Conservation (phyloP, 2,888 invertebrate species). For the Pseudococcus viburni region DNA sequence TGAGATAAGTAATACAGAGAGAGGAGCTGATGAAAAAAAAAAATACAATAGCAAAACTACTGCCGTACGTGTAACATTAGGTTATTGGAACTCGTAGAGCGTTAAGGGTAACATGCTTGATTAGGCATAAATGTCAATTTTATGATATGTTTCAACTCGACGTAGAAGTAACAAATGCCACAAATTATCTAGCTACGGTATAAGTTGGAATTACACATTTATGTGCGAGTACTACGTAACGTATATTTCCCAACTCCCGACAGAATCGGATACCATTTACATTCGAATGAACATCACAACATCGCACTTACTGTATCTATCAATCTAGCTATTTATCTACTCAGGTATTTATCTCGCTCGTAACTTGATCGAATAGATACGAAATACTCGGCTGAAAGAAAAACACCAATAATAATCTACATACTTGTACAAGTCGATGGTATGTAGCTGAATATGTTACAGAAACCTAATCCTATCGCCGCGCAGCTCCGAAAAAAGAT, state of each 20-base stretch:
- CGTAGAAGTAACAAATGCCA: constrained; percentile 32
- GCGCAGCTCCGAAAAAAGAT: neutral
- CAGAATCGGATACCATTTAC: constrained; percentile 2
- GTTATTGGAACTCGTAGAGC: neutral
- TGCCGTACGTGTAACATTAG: neutral
- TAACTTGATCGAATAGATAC: neutral
- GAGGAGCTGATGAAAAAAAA: neutral
- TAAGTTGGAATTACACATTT: neutral
- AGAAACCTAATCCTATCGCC: neutral
- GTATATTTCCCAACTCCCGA: neutral
- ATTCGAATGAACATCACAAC: constrained; percentile 7
- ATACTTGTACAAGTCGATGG: neutral
- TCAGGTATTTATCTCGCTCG: neutral
- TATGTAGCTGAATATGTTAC: neutral
- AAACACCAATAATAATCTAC: neutral
- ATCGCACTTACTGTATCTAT: constrained; percentile 3
- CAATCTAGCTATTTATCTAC: neutral
- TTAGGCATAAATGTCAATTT: constrained; percentile 39
- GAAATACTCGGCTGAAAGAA: neutral
- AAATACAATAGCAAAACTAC: neutral
- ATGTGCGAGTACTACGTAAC: neutral
- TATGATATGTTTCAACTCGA: constrained; percentile 39
- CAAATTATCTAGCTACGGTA: constrained; percentile 1
- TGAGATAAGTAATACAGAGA: neutral
- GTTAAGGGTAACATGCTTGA: constrained; percentile 28